Conservation (phyloP, 2,888 invertebrate genomes). For the Drosophila anomelani region DNA sequence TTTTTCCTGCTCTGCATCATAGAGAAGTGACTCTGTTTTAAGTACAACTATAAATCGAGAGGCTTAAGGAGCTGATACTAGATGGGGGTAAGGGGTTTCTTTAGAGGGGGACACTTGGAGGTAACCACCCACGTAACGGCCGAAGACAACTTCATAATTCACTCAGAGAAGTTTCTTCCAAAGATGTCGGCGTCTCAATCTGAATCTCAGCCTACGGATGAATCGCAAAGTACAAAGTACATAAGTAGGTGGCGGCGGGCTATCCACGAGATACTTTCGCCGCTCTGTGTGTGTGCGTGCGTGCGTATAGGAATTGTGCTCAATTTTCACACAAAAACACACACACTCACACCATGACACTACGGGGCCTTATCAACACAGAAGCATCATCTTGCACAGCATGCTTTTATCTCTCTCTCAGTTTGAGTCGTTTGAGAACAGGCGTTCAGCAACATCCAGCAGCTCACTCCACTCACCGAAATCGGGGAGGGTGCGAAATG, state of each 20-base stretch:
- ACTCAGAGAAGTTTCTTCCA: conserved; percentile 57
- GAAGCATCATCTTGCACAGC: conserved; percentile 80
- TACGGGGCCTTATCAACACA: conserved; percentile 76
- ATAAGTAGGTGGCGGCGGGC: conserved; percentile 39
- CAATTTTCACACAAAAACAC: conserved; percentile 69
- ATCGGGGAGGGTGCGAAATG: conserved; percentile 10
- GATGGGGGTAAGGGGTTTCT: background rate
- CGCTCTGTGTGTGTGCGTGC: conserved; percentile 32
- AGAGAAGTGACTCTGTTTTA: conserved; percentile 34
- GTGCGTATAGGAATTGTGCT: conserved; percentile 75
- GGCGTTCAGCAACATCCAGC: conserved; percentile 75
- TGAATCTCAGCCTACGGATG: conserved; percentile 39
- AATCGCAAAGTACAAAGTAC: conserved; percentile 32
- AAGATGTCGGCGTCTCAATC: conserved; percentile 16
- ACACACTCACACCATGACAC: conserved; percentile 24
- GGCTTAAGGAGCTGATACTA: conserved; percentile 49
- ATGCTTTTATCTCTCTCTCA: conserved; percentile 84
- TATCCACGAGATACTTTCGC: conserved; percentile 40
- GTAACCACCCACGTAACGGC: conserved; percentile 60
- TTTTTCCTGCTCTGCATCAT: background rate
- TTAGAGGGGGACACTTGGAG: conserved; percentile 14
- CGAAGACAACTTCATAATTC: conserved; percentile 74
- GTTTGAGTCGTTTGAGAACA: conserved; percentile 82
- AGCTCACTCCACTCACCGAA: conserved; percentile 23
- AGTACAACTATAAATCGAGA: conserved; percentile 68